Base-by-base conservation (phyloP, 2,888 invertebrate species). In the Lagria hirta region DNA sequence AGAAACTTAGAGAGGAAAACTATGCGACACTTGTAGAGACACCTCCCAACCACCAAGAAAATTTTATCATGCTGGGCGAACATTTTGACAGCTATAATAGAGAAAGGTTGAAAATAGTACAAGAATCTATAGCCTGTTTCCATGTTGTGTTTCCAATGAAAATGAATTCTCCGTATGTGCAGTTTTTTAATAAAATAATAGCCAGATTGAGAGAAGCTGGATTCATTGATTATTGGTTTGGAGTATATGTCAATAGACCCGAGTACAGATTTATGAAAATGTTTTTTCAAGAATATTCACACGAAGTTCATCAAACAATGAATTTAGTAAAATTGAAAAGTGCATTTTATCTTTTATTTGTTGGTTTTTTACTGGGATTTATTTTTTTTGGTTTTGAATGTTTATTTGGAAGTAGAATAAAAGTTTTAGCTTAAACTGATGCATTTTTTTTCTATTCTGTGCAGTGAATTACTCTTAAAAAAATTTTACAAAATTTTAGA, bases 191-290 rank as follows among this genome's bases (percentile, higher is more conserved):
- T 34, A 23, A 24, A 7, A 29, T 34, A 8, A 44, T 58, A 2
- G 24, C 13, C 2, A 32, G 20, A 3, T 47, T 52, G 36, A 24
- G 51, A 4, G 54, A 54, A 24, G 35, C 40, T 24, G 60, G 60
- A 20, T 40, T 58, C 2, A 41, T 54, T 2, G 24, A 43, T 10
- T 35, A 54, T n/a, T 60, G 58, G 60, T 47, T 51, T 22, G 7
- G 3, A 11, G 13, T 16, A 6, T 47, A 37, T 4, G 11, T 30
- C 1, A 40, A 26, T 6, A 44, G 40, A 17, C 27, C 34, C 1
- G 41, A 44, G 4, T 35, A 43, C 28, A 26, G 18, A 5, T 41
- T 26, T 21, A 41, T 33, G 34, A 13, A 24, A 5, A 27, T 13
- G 5, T 41, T 41, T 21, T 41, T 33, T 27, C 13, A 34, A 4